Conservation (phyloP, 2,113 vertebrate genomes). For the Micronisus gabar region DNA sequence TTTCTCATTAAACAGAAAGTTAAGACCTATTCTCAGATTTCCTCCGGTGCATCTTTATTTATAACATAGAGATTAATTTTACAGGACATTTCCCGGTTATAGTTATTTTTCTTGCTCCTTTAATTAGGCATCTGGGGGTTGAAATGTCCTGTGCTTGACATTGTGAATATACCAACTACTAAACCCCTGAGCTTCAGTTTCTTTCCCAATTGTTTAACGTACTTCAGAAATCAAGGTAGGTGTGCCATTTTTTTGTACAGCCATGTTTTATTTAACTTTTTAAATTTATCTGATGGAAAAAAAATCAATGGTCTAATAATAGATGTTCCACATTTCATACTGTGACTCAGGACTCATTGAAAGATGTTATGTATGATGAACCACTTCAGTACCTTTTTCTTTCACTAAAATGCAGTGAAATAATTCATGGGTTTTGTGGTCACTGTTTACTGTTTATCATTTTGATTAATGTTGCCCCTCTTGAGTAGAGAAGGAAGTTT, state of each 20-base stretch:
- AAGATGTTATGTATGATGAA: background rate
- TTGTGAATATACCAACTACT: background rate
- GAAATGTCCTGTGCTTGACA: background rate
- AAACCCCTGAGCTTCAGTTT: background rate
- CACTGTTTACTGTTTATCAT: background rate
- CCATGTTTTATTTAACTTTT: conserved; percentile 1
- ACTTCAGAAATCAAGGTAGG: background rate
- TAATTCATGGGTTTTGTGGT: background rate
- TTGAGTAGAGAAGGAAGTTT: background rate
- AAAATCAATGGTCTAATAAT: conserved; percentile 38
- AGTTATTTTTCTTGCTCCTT: conserved; percentile 33
- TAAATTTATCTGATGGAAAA: background rate
- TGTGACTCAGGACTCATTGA: background rate
- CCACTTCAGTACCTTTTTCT: background rate
- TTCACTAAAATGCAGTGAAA: background rate
- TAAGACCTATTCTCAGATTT: conserved; percentile 12
- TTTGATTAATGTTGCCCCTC: background rate
- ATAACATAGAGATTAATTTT: conserved; percentile 34
- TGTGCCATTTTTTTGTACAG: background rate
- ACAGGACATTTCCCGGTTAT: background rate
- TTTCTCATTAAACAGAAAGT: conserved; percentile 21
- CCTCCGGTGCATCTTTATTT: background rate
- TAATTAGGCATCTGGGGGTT: conserved; percentile 17
- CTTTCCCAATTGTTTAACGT: background rate
- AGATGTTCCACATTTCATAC: background rate